These are phyloP conservation scores for Lasioglossum baleicum DNA, from an alignment of 1,140 invertebrate genomes.

Conservation along the genomic window DNA sequence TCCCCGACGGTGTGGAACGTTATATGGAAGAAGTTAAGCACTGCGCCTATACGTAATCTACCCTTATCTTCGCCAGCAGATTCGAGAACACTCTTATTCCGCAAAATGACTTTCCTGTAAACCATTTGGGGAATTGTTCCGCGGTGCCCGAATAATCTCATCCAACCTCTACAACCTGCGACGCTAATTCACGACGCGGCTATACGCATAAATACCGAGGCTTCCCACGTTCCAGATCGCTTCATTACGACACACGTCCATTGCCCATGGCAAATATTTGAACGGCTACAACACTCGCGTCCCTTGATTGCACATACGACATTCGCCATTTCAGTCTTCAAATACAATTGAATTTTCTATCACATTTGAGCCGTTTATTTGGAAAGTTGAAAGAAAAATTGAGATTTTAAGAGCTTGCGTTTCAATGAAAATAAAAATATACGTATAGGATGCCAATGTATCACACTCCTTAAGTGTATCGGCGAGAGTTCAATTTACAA, in stretches of 20 bases:
- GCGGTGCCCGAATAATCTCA: constrained; percentile 13
- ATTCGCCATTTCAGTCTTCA: no score
- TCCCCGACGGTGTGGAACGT: constrained; percentile 37
- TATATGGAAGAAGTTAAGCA: constrained; percentile 52
- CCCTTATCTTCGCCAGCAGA: constrained; percentile 52
- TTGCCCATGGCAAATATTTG: neutral
- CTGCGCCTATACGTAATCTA: constrained; percentile 52
- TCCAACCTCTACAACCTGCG: neutral
- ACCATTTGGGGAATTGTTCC: constrained; percentile 20
- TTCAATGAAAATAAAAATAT: no score
- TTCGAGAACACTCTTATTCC: constrained; percentile 41
- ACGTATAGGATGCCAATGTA: no score
- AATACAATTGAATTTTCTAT: no score
- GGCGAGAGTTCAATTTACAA: no score
- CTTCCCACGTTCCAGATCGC: neutral
- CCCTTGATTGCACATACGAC: no score
- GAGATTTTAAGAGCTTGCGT: no score
- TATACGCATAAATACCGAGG: neutral
- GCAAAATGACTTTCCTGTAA: constrained; percentile 41
- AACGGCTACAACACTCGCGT: no score
- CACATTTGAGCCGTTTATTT: no score
- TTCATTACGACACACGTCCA: neutral
- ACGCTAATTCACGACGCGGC: constrained; percentile 3
- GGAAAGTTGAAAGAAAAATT: no score
- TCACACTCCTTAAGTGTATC: no score